Percentiles rank a stretch among this genome's conserved stretches.
These are phyloP conservation scores for Typhlichthys eigenmanni DNA, from an alignment of 2,797 vertebrate genomes.

Conservation along the genomic window DNA sequence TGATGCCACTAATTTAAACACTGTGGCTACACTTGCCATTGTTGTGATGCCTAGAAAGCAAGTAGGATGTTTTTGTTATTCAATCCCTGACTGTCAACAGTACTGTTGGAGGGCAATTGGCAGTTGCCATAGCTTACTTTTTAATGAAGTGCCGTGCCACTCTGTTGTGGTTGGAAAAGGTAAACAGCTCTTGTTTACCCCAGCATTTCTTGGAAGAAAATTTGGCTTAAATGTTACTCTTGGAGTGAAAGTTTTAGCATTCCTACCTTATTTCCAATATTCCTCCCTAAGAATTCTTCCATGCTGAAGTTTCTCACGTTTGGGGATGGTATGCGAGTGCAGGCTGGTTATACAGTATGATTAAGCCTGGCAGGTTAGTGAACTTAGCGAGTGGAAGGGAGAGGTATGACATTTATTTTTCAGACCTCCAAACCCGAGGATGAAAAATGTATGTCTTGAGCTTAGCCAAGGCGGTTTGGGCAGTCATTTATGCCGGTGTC, in stretches of 20 bases:
- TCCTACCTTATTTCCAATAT: slow-evolving; percentile 27
- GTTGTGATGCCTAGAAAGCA: slow-evolving; percentile 29
- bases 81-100: slow-evolving; percentile 41
- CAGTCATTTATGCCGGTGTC: slow-evolving; percentile 73
- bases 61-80: slow-evolving; percentile 45
- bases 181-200: slow-evolving; percentile 39
- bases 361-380: slow-evolving; percentile 64
- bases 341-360: slow-evolving; percentile 53
- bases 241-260: slow-evolving; percentile 25
- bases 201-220: slow-evolving; percentile 16
- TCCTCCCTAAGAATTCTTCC: slow-evolving; percentile 21
- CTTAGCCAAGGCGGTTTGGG: slow-evolving; percentile 60
- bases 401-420: slow-evolving; percentile 73
- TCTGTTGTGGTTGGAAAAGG: slow-evolving; percentile 28
- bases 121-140: slow-evolving; percentile 33
- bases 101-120: slow-evolving; percentile 23
- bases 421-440: slow-evolving; percentile 67
- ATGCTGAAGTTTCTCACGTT: slow-evolving; percentile 44
- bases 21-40: slow-evolving; percentile 14
- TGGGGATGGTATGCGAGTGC: slow-evolving; percentile 39
- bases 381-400: slow-evolving; percentile 59
- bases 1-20: slow-evolving; percentile 30
- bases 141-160: slow-evolving; percentile 41
- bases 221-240: slow-evolving; percentile 21
- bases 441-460: slow-evolving; percentile 73